These are phyloP conservation scores for Adelognathus sp. DNA, from an alignment of 2,888 invertebrate genomes.

Conservation along the genomic window DNA sequence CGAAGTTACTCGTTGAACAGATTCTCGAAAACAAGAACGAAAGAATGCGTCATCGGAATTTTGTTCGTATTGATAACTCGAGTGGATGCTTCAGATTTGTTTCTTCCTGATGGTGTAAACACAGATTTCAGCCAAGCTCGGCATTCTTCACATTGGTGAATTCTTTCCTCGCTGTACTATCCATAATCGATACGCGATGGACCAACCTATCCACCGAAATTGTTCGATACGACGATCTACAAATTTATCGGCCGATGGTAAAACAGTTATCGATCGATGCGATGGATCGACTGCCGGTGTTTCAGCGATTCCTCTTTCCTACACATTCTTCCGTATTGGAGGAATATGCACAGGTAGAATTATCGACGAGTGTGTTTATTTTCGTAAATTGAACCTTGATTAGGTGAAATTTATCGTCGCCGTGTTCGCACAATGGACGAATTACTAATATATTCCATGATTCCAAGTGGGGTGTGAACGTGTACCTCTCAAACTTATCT, in stretches of 20 bases:
- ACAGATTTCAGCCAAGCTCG: neutral
- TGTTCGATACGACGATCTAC: neutral
- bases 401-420: neutral
- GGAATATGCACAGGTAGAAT: too few species aligned
- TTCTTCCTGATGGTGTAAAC: neutral
- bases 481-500: neutral
- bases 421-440: neutral
- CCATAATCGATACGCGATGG: neutral
- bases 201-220: neutral
- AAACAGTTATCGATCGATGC: slow-evolving; percentile 44
- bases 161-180: neutral
- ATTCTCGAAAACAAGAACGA: neutral
- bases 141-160: neutral
- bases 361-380: neutral
- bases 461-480: neutral
- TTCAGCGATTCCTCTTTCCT: neutral
- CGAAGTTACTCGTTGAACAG: neutral
- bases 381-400: neutral
- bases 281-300: neutral
- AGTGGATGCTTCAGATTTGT: too few species aligned
- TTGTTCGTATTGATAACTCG: too few species aligned
- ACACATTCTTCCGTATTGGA: neutral
- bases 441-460: neutral
- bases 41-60: too few species aligned
- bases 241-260: slow-evolving; percentile 22